Evolutionary conservation across 2,888 invertebrate species (phyloP).

Genomic region (Neria commutata): DNA sequence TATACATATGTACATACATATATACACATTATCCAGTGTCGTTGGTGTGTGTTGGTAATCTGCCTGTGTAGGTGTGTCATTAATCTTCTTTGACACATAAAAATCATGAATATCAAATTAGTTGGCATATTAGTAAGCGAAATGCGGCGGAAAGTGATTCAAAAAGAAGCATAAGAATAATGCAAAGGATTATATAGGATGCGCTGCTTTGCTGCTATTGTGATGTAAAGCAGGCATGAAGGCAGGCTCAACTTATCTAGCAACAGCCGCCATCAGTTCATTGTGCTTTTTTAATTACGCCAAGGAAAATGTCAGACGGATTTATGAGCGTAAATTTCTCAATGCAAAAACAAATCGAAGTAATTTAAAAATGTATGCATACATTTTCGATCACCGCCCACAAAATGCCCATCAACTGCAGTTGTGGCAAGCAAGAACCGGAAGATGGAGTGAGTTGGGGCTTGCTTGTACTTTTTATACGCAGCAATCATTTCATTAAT

Average conservation of each 20-base stretch:
- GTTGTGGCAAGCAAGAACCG: too few relatives aligned
- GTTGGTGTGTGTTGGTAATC: too few relatives aligned
- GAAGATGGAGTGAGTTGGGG: too few relatives aligned
- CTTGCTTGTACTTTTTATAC: too few relatives aligned
- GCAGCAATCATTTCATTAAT: constrained; percentile 1
- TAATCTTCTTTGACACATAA: constrained; percentile 57
- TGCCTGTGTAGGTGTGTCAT: constrained; percentile 43
- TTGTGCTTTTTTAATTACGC: too few relatives aligned
- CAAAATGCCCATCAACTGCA: not conserved
- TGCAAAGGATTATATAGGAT: too few relatives aligned
- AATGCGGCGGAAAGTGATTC: not conserved
- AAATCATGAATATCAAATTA: constrained; percentile 58
- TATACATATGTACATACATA: not conserved
- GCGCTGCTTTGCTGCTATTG: too few relatives aligned
- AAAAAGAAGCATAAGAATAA: not conserved
- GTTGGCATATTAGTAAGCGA: constrained; percentile 45
- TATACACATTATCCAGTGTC: constrained; percentile 33
- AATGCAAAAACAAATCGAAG: not conserved
- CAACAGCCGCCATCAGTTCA: too few relatives aligned
- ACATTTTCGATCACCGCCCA: not conserved
- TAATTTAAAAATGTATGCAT: not conserved
- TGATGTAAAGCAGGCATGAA: too few relatives aligned
- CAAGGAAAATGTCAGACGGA: too few relatives aligned
- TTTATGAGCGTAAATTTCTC: too few relatives aligned
- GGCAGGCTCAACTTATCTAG: too few relatives aligned